Base-by-base conservation (phyloP, 1,140 invertebrate genomes). In the Philotrypesis tridentata region DNA sequence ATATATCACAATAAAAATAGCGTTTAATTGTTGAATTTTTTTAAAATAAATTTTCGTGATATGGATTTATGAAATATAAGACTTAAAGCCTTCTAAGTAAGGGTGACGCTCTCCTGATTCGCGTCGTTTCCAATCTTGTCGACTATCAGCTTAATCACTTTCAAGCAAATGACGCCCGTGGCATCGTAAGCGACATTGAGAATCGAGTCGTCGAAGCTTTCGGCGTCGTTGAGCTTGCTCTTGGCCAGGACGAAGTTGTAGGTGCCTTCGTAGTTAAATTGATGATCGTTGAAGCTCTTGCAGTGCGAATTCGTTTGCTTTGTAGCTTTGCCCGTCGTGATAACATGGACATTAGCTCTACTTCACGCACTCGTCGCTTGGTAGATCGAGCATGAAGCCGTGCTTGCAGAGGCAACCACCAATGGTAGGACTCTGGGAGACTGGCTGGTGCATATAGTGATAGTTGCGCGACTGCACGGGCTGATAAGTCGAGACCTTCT, bases 171-270 rank as follows among this genome's bases (percentile, higher is more conserved):
- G 0, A 97, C 96, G 0, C 97, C 97, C 17, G 95, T 94, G 0
- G 96, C 95, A 29, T 97, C 96, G 87, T 97, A 98, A 1, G 95
- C 95, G 21, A 96, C 95, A 87, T 96, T 96, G 92, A 96, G 92
- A 14, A 96, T 95, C 12, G 94, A 93, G 2, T 96, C 92, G 55
- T 94, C 93, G 87, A 96, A 97, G 0, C 92, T 92, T 83, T 96
- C 95, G 27, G 93, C 91, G 40, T 90, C 91, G 27, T 89, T 92
- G 63, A 93, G 86, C 2, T 85, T 90, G 21, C 95, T 96, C 89
- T 97, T 97, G 1, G 95, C 94, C 9, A 98, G 90, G 17, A 97
- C 93, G 87, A 98, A 98, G 80, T 96, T 95, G 88, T 97, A 98
- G 67, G 95, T 93, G 40, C 97, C 96, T 89, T 98, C 96, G 90